Conservation (phyloP, 1,140 invertebrate genomes). For the Euwallacea fornicatus region DNA sequence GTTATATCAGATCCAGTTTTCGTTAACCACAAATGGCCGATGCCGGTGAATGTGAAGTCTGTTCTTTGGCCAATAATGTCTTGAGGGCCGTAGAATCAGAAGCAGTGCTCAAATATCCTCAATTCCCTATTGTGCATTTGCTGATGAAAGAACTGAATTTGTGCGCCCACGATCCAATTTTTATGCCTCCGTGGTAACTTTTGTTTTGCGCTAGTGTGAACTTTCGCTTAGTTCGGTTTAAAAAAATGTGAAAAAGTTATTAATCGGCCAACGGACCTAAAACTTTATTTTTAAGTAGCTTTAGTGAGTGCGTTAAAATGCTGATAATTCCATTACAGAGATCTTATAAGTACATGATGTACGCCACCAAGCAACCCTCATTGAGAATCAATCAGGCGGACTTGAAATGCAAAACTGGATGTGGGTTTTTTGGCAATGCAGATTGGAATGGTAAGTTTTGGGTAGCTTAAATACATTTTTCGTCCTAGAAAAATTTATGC, state of each 20-base stretch:
- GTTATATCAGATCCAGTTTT: background rate
- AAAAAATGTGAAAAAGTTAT: conserved; percentile 3
- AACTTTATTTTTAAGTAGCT: conserved; percentile 1
- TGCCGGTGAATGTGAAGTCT: conserved; percentile 44
- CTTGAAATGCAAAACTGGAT: conserved; percentile 92
- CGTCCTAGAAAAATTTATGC: background rate
- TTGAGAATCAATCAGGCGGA: conserved; percentile 81
- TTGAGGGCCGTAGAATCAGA: conserved; percentile 20
- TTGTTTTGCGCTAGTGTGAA: conserved; percentile 1
- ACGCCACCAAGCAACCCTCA: conserved; percentile 70
- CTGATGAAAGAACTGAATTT: conserved; percentile 48
- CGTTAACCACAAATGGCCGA: conserved; percentile 45
- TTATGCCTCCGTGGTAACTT: conserved; percentile 47
- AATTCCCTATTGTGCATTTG: conserved; percentile 40
- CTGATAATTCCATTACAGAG: conserved; percentile 48
- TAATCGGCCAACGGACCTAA: background rate
- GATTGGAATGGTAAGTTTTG: conserved; percentile 75
- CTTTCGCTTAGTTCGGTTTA: background rate
- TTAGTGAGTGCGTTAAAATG: conserved; percentile 39
- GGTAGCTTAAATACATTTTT: background rate
- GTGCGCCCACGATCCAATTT: conserved; percentile 48
- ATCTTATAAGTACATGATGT: conserved; percentile 61
- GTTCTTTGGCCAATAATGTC: conserved; percentile 24
- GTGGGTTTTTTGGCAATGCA: conserved; percentile 95
- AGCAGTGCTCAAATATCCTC: conserved; percentile 41